Evolutionary conservation across 2,113 vertebrate genomes (phyloP).

Genomic region (Chlorodrepanis virens): DNA sequence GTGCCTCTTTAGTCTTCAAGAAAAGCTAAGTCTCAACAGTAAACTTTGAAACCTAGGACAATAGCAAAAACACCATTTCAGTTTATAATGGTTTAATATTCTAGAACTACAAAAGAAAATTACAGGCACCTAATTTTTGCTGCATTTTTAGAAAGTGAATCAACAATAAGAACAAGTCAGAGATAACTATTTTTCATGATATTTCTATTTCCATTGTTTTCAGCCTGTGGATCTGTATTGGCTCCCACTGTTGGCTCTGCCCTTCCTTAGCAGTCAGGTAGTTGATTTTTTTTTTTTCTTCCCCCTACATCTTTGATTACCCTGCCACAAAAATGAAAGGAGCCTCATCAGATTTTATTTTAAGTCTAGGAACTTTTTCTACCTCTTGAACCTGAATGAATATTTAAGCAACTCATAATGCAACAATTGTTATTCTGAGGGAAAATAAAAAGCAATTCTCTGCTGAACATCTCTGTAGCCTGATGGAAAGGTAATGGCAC

Average conservation of each 20-base stretch:
- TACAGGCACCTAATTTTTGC: neutral
- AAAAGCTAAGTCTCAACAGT: neutral
- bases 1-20: neutral
- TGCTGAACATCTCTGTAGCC: neutral
- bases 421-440: conserved; percentile 48
- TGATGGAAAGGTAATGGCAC: conserved; percentile 68
- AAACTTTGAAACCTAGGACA: neutral
- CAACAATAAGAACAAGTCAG: neutral
- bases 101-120: neutral
- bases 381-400: conserved; percentile 32
- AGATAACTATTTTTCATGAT: neutral
- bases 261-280: conserved; percentile 10
- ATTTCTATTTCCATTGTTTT: neutral
- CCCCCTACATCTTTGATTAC: conserved; percentile 11
- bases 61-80: neutral
- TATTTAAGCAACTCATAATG: conserved; percentile 58
- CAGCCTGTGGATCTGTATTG: neutral
- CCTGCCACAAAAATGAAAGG: conserved; percentile 12
- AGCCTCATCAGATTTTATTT: conserved; percentile 47
- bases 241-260: neutral
- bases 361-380: conserved; percentile 1
- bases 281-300: neutral
- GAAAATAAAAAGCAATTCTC: conserved; percentile 39
- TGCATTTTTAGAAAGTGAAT: neutral
- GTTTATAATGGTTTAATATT: neutral